Conservation (phyloP, 2,797 vertebrate species). For the Salarias fasciatus region DNA sequence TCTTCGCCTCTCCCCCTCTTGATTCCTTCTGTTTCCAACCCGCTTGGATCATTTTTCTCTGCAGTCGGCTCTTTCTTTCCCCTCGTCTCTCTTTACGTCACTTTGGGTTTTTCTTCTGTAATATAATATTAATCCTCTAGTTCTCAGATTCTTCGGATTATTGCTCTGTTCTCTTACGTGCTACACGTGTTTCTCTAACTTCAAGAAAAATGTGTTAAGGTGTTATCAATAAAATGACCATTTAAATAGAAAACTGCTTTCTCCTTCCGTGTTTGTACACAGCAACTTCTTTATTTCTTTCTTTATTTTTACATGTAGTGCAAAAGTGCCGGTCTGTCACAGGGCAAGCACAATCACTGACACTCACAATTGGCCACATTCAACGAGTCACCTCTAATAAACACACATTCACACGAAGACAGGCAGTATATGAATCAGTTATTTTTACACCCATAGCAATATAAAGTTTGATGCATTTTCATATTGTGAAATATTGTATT, state of each 20-base stretch:
- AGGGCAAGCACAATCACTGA: too few species aligned
- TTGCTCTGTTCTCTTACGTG: conserved; percentile 82
- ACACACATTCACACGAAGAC: too few species aligned
- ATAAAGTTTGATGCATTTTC: too few species aligned
- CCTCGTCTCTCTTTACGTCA: conserved; percentile 65
- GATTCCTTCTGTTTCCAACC: conserved; percentile 51
- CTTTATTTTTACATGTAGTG: too few species aligned
- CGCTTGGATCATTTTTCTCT: conserved; percentile 68
- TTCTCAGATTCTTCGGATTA: conserved; percentile 77
- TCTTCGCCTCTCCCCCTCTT: conserved; percentile 53
- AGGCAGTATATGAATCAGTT: too few species aligned
- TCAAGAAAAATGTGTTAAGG: conserved; percentile 82
- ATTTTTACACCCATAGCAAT: too few species aligned
- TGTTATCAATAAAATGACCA: conserved; percentile 84
- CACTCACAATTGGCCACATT: too few species aligned
- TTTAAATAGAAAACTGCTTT: conserved; percentile 71
- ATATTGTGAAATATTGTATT: too few species aligned
- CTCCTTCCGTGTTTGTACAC: too few species aligned
- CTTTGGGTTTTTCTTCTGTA: conserved; percentile 79
- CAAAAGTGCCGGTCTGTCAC: too few species aligned
- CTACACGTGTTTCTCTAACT: conserved; percentile 83
- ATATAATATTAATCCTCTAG: conserved; percentile 75
- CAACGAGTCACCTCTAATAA: too few species aligned
- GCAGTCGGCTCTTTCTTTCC: conserved; percentile 69
- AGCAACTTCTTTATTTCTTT: too few species aligned